Evolutionary conservation across 2,797 vertebrate genomes (phyloP), one percentile per base, ranked within the genome.

Genomic region (Dendrocincla fuliginosa): DNA sequence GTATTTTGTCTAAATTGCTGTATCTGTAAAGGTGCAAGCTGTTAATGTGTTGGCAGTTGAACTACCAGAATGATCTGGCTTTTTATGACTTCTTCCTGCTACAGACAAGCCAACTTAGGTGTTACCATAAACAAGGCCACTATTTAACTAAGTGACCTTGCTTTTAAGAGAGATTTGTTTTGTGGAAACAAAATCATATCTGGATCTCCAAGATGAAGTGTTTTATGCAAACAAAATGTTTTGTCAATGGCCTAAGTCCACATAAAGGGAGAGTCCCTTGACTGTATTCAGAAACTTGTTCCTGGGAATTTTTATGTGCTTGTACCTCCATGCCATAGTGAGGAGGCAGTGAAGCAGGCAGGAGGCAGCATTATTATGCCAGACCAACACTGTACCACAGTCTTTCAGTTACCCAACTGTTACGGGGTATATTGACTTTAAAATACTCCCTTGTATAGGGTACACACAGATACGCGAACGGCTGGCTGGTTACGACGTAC

Each of bases 401-500:
- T 82, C 39, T 67, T 69, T 55, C n/a, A 64, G 19, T 57, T 82
- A 41, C 27, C 59, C 64, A 49, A 4, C 63, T 67, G 30, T 61
- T 89, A 33, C 17, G 20, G 59, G 61, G n/a, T 52, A 15, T 18
- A 20, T 17, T 71, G 47, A 68, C 76, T 81, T 70, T 87, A 18
- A 69, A 79, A 52, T 60, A 44, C 25, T 70, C 79, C 18, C 13
- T 74, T 56, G 22, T 63, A 2, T 25, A 42, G 56, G 13, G 5
- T 69, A 23, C 23, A 10, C 0, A 0, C 52, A 2, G 3, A 37
- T 70, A 61, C 0, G 15, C 55, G 8, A 30, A 9, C 24, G 44
- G 69, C 18, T 14, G 7, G 25, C 30, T 74, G 23, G 57, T 88
- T 63, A 87, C 50, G 44, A 52, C 16, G 12, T 73, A 50, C 35